Evolutionary conservation across 1,140 invertebrate genomes (phyloP), one percentile per base, ranked within the genome.

Genomic region (Micrasema minimum): DNA sequence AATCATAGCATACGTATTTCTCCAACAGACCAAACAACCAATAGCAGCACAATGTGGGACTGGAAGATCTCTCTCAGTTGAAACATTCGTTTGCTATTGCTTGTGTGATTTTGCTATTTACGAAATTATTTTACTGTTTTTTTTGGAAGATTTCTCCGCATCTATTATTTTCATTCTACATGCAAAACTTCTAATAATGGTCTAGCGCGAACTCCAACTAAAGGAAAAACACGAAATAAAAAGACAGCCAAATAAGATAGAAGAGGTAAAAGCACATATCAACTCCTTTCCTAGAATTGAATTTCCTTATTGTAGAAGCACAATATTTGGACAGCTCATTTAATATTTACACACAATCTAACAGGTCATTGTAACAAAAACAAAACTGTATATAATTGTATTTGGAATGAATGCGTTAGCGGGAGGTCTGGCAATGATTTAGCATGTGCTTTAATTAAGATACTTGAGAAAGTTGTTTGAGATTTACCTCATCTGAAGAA

Each of bases 391-490:
- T 38, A 38, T 11, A 38, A 38, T 38, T 38, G 37, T 38, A 38
- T 38, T 38, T 38, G 37, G 37, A 38, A 38, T 11, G 37, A 38
- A 38, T 11, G 37, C 37, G 11, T 38, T 6, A 38, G 5, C 37
- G 41, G 41, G 11, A 43, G 41, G 10, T 43, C 2, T 43, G 41
- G 41, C 6, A 43, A 43, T 43, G 41, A 43, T 43, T 43, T 43
- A 43, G 38, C 38, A 9, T 11, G 5, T 5, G 38, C 41, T 43
- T 43, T 43, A 43, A 12, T 43, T 43, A 43, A 43, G 41, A 3
- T 43, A 43, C 41, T 43, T 43, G 41, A 43, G 41, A 43, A 12
- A n/a, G 41, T 43, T 43, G 10, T 43, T 43, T 14, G 16, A 43
- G 41, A 43, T 43, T 43, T 43, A 43, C 2, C 2, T 12, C 41